phyloP scores from a whole-genome alignment of 2,888 invertebrate species.

The Amiota minor region DNA sequence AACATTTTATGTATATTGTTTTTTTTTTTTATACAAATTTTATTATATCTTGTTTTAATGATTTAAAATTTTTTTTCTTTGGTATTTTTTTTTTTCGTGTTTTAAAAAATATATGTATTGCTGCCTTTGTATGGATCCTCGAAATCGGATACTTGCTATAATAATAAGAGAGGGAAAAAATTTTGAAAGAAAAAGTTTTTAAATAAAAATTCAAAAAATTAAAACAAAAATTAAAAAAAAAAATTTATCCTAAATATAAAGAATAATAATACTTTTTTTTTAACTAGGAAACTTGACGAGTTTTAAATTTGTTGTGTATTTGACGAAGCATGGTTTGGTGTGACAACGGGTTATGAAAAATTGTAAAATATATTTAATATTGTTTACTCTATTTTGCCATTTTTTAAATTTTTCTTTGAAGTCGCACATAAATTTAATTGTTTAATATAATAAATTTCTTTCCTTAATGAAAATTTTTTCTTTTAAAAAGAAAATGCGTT shows the following conservation, averaged over 20 bases:
- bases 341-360: too few relatives aligned
- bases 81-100: neutral
- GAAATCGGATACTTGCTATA: conserved; percentile 82
- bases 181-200: conserved; percentile 15
- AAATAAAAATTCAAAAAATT: neutral
- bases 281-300: too few relatives aligned
- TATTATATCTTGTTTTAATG: conserved; percentile 54
- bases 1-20: conserved; percentile 20
- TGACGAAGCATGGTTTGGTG: too few relatives aligned
- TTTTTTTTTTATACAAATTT: conserved; percentile 38
- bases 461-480: too few relatives aligned
- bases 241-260: too few relatives aligned
- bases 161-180: conserved; percentile 38
- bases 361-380: too few relatives aligned
- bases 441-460: too few relatives aligned
- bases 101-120: conserved; percentile 91
- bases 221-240: neutral
- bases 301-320: too few relatives aligned
- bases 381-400: too few relatives aligned
- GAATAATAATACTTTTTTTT: conserved; percentile 28
- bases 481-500: too few relatives aligned
- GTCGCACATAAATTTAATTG: too few relatives aligned
- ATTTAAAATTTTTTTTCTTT: conserved; percentile 32
- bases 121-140: conserved; percentile 81
- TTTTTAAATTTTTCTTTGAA: too few relatives aligned